Percentiles rank a stretch among this genome's conserved stretches.
Conservation (phyloP, 2,113 vertebrate genomes). For the Pseudonaja textilis region DNA sequence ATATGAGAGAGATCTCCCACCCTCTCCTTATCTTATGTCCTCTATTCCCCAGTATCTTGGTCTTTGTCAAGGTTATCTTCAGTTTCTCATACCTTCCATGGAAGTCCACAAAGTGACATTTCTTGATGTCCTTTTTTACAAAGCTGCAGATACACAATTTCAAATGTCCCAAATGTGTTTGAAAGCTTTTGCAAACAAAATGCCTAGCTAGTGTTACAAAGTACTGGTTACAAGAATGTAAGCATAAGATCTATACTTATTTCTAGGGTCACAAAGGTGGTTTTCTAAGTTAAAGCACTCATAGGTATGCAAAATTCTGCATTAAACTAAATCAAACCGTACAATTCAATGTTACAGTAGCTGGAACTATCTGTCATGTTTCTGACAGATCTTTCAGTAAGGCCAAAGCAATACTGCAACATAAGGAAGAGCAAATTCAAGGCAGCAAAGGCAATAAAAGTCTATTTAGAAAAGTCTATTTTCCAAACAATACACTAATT, state of each 20-base stretch:
- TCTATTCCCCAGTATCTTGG: neutral
- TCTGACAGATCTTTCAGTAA: neutral
- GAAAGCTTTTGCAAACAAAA: neutral
- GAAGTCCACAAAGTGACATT: neutral
- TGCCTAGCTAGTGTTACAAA: neutral
- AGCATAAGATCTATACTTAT: neutral
- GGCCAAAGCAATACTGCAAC: neutral
- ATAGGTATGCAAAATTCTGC: neutral
- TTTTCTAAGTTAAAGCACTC: no score
- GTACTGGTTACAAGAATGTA: neutral
- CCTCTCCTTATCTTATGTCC: neutral
- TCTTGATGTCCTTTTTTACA: neutral
- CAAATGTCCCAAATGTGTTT: neutral
- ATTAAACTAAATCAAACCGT: neutral
- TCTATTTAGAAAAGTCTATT: neutral
- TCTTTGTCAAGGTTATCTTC: neutral
- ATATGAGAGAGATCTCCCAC: neutral
- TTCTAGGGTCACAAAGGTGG: neutral
- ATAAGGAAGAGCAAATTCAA: neutral
- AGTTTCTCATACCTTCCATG: neutral
- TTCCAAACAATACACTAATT: neutral
- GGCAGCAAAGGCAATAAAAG: neutral
- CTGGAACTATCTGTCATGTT: neutral
- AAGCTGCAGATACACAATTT: neutral
- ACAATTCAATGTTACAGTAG: neutral